These are phyloP conservation scores for Palythoa caribaeorum DNA, from an alignment of 92 coral and sea anemone species.

Conservation along the genomic window DNA sequence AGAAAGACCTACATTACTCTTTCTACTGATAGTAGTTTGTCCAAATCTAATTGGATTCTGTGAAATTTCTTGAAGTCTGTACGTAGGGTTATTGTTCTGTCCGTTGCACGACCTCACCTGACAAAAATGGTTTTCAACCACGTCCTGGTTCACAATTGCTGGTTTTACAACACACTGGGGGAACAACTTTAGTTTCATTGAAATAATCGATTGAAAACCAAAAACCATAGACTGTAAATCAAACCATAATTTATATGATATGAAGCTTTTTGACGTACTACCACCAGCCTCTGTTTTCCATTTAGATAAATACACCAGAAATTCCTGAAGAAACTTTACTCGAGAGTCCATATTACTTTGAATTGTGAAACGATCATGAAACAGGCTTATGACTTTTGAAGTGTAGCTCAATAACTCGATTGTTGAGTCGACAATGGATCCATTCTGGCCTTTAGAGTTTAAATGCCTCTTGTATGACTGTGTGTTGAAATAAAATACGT, in stretches of 20 bases:
- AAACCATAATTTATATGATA: conserved; percentile 64
- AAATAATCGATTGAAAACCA: conserved; percentile 46
- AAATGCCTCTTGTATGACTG: conserved; percentile 62
- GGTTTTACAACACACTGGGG: conserved; percentile 49
- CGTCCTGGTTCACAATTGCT: conserved; percentile 64
- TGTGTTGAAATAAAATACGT: neutral
- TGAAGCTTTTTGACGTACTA: conserved; percentile 30
- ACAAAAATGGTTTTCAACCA: conserved; percentile 65
- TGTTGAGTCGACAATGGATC: conserved; percentile 35
- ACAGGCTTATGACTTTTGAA: conserved; percentile 41
- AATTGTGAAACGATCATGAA: conserved; percentile 49
- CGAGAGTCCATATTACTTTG: conserved; percentile 38
- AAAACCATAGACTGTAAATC: neutral
- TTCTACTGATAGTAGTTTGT: conserved; percentile 62
- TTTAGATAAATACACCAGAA: conserved; percentile 29
- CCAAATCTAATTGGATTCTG: conserved; percentile 62
- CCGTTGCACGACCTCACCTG: conserved; percentile 54
- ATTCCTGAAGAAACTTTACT: conserved; percentile 20
- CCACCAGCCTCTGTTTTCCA: conserved; percentile 53
- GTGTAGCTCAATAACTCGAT: conserved; percentile 53
- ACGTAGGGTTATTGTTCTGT: conserved; percentile 65
- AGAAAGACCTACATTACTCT: conserved; percentile 61
- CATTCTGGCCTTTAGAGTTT: conserved; percentile 53
- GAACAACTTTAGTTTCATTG: conserved; percentile 43
- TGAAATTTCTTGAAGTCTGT: neutral